phyloP scores from a whole-genome alignment of 2,113 vertebrate species.

The Nothocercus julius region DNA sequence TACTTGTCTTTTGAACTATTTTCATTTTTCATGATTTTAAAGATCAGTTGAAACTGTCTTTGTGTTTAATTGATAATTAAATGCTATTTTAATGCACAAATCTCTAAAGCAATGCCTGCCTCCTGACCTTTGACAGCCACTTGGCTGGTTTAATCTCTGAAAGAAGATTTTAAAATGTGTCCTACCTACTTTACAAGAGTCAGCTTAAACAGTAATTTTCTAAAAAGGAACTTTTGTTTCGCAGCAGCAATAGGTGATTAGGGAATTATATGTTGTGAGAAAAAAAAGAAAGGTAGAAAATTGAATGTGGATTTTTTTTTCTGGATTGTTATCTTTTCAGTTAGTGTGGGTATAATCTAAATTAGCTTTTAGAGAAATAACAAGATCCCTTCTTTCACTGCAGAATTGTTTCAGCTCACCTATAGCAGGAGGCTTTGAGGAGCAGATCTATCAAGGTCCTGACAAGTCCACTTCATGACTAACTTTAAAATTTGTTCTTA shows the following conservation, averaged over 20 bases:
- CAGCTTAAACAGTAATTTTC: slow-evolving; percentile 23
- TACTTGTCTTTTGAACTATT: background rate
- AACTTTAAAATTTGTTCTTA: background rate
- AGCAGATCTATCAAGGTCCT: background rate
- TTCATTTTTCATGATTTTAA: slow-evolving; percentile 36
- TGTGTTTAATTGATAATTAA: slow-evolving; percentile 11
- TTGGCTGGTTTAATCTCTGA: background rate
- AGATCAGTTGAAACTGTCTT: background rate
- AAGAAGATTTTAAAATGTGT: background rate
- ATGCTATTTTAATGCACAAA: background rate
- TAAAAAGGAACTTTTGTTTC: slow-evolving; percentile 45
- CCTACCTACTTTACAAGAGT: background rate
- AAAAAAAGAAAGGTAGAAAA: background rate
- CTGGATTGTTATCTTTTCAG: background rate
- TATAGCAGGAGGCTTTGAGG: background rate
- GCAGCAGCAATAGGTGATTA: background rate
- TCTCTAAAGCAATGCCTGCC: slow-evolving; percentile 18
- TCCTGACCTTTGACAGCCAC: slow-evolving; percentile 31
- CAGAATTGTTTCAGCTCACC: background rate
- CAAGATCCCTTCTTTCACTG: background rate
- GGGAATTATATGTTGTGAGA: slow-evolving; percentile 32
- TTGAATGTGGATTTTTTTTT: background rate
- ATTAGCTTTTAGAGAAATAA: background rate
- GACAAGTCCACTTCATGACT: background rate
- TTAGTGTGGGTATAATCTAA: background rate